Percentiles rank a stretch among this genome's conserved stretches.
Conservation (phyloP, 2,797 vertebrate species). For the Cynodonichthys magdalenae region DNA sequence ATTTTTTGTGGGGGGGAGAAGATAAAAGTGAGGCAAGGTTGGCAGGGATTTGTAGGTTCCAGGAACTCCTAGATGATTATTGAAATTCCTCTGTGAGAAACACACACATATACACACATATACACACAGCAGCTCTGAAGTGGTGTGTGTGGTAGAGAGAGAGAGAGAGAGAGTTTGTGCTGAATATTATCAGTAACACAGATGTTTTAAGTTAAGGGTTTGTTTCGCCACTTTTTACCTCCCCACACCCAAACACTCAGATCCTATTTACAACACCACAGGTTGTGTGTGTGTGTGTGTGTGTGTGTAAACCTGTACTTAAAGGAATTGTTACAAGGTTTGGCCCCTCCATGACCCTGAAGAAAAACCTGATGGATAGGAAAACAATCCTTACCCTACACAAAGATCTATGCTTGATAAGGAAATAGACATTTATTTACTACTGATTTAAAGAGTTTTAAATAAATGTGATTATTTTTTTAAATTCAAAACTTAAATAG, state of each 20-base stretch:
- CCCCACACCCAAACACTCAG: conserved; percentile 80
- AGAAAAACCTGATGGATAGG: too few species aligned
- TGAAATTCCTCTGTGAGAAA: conserved; percentile 71
- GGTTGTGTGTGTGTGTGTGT: conserved; percentile 65
- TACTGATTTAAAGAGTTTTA: too few species aligned
- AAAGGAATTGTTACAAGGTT: too few species aligned
- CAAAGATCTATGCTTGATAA: too few species aligned
- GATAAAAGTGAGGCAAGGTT: conserved; percentile 61
- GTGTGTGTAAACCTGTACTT: too few species aligned
- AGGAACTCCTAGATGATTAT: conserved; percentile 67
- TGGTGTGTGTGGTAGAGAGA: conserved; percentile 34
- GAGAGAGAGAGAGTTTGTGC: conserved; percentile 37
- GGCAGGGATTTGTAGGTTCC: conserved; percentile 60
- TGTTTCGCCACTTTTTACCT: conserved; percentile 84
- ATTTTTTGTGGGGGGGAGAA: conserved; percentile 26
- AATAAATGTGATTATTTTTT: too few species aligned
- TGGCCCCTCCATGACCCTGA: too few species aligned
- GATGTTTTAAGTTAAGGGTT: conserved; percentile 92
- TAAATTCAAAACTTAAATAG: too few species aligned
- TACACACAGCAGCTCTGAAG: conserved; percentile 4
- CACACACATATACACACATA: conserved; percentile 16
- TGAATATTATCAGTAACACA: conserved; percentile 86
- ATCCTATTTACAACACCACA: conserved; percentile 81
- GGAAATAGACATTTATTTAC: too few species aligned
- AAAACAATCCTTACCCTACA: too few species aligned